Evolutionary conservation across 2,113 vertebrate species (phyloP).

Genomic region (Monopterus albus): DNA sequence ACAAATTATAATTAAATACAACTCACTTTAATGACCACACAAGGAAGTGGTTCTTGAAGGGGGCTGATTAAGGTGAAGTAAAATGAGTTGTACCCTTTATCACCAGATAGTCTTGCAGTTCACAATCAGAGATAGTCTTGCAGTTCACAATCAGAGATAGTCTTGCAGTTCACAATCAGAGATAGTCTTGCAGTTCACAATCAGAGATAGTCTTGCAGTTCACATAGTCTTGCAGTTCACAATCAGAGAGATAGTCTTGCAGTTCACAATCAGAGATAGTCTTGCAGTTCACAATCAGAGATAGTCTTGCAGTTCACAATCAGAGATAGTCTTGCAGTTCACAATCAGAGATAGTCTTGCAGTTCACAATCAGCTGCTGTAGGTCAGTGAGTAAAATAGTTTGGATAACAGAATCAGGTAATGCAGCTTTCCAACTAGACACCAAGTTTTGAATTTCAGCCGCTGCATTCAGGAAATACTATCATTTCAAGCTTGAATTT

Average conservation of each 20-base stretch:
- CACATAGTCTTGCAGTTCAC: no score
- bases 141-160: neutral
- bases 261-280: neutral
- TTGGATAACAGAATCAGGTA: neutral
- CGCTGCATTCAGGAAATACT: conserved; percentile 31
- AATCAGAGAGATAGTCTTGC: no score
- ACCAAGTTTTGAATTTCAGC: conserved; percentile 3
- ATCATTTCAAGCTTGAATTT: no score
- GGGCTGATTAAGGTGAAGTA: neutral
- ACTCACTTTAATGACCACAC: neutral
- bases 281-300: neutral
- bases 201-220: no score
- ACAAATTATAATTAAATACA: neutral
- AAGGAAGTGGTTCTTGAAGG: neutral
- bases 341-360: neutral
- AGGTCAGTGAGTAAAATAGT: neutral
- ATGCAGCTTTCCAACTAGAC: neutral
- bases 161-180: neutral
- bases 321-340: no score
- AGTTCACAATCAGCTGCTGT: neutral
- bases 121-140: neutral
- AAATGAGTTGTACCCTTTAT: neutral
- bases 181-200: no score
- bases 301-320: neutral
- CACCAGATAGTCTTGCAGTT: neutral